Base-by-base conservation (phyloP, 2,113 vertebrate genomes). In the Crypturellus undulatus region DNA sequence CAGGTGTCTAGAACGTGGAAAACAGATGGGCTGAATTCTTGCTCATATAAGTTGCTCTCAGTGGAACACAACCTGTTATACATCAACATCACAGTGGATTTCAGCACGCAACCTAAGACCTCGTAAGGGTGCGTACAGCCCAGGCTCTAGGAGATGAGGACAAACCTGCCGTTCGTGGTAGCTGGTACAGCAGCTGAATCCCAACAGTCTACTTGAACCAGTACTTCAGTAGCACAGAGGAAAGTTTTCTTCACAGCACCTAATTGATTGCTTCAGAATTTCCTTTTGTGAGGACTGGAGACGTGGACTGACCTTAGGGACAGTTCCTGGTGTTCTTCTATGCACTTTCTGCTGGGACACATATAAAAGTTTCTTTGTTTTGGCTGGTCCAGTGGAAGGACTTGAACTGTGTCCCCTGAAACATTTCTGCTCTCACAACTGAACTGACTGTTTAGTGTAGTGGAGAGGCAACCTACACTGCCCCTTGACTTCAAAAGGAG, bases 41-140 rank as follows among this genome's bases (percentile, higher is more conserved):
- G 99, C 93, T 97, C 96, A 5, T 99, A 99, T 82, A 98, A 98
- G 70, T 97, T 98, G 42, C 82, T 99, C 24, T 98, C 98, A 2
- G 80, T 99, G 76, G 97, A 99, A 86, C 97, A 98, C 70, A 96
- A 96, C n/a, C 98, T 97, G 19, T 96, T 99, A 12, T 99, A 99
- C 70, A 73, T 98, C 79, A 99, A 99, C 82, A 90, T 99, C 88
- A 99, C 99, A 0, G 99, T 98, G 90, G 98, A 99, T 89, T 98
- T 99, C 40, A 90, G 89, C 8, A 10, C 6, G 40, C 79, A 96
- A 76, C 82, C 60, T 16, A 94, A 94, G 77, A 34, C 88, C 89
- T 95, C 94, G 0, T 95, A 97, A 82, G 69, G 42, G 9, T 1
- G 6, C 52, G 24, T 25, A 47, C 54, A 13, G 28, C 16, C 3